These are phyloP conservation scores for Falco columbarius DNA, from an alignment of 2,797 vertebrate genomes.

Conservation along the genomic window DNA sequence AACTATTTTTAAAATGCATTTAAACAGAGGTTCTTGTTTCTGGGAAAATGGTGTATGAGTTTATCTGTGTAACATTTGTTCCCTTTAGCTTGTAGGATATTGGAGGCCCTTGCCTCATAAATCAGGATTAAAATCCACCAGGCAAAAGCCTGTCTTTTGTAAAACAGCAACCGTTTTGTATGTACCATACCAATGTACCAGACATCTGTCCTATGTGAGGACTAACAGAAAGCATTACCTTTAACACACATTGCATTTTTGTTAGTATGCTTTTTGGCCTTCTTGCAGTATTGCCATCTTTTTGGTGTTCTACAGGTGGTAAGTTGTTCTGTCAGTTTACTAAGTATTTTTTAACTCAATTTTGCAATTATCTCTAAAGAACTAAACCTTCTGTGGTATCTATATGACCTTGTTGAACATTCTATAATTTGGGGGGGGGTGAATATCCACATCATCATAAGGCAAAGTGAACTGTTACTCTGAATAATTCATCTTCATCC, in stretches of 20 bases:
- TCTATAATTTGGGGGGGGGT: fast-evolving
- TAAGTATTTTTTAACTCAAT: not conserved
- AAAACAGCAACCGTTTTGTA: not conserved
- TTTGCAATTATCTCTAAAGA: not conserved
- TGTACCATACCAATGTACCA: not conserved
- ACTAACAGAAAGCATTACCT: not conserved
- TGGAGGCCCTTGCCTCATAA: not conserved
- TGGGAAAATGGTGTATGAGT: not conserved
- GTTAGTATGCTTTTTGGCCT: not conserved
- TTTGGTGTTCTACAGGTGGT: not conserved
- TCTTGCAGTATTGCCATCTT: not conserved
- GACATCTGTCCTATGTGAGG: not conserved
- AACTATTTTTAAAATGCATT: not conserved
- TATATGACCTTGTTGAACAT: not conserved
- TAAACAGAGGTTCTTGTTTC: not conserved
- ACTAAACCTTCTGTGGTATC: not conserved
- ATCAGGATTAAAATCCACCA: not conserved
- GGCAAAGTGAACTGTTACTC: not conserved
- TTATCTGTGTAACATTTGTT: not conserved
- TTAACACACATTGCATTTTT: not conserved
- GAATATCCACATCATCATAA: not conserved
- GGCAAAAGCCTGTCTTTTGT: not conserved
- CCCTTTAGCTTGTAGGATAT: not conserved
- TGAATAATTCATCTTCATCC: not conserved
- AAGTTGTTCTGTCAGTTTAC: not conserved